phyloP scores from a whole-genome alignment of 2,797 vertebrate genomes.

The Numenius phaeopus region DNA sequence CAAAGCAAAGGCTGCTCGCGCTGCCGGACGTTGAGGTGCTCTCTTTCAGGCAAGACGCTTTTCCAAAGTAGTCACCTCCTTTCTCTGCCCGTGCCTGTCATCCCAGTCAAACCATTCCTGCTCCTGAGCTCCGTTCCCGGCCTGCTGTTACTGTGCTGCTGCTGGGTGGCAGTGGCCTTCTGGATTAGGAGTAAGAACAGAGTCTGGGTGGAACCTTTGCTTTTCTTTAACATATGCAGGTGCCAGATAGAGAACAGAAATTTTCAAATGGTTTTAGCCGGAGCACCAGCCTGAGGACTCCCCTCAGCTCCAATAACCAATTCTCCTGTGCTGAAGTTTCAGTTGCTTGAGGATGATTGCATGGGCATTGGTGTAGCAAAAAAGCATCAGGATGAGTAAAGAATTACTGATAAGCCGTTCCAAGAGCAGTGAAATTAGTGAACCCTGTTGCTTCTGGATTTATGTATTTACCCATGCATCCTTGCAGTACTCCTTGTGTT shows the following conservation, averaged over 20 bases:
- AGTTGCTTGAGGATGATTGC: background rate
- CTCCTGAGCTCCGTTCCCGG: accelerated
- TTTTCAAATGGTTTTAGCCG: background rate
- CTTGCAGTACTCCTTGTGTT: background rate
- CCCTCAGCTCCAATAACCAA: background rate
- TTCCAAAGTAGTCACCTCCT: background rate
- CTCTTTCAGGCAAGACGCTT: background rate
- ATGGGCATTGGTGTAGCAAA: background rate
- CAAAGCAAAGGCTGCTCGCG: background rate
- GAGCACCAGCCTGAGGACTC: background rate
- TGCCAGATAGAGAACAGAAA: background rate
- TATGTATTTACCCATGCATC: background rate
- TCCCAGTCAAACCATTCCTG: background rate
- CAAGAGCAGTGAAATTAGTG: background rate
- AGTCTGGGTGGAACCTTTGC: background rate
- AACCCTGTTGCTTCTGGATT: background rate
- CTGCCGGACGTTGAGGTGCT: background rate
- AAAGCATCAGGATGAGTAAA: background rate
- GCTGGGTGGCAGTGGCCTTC: background rate
- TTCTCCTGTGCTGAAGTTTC: background rate
- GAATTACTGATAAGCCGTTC: background rate
- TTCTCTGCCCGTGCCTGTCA: background rate
- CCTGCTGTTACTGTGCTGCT: background rate
- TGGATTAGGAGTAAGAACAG: background rate
- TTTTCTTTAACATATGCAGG: background rate